Conservation (phyloP, 92 coral and sea anemone genomes). For the Siderastrea siderea region DNA sequence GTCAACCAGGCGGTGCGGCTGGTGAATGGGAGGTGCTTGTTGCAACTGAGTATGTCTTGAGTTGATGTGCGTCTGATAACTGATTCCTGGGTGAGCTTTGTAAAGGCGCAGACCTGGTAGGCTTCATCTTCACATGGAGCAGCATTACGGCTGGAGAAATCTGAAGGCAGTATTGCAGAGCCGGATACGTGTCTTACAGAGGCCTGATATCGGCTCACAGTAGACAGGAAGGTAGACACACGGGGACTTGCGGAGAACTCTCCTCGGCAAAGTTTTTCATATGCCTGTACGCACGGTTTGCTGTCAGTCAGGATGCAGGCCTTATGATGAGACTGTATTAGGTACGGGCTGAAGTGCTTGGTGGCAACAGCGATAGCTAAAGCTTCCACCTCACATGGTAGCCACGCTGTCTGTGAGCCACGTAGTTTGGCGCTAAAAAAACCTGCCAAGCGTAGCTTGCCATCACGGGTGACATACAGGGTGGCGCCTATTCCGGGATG, state of each 20-base stretch:
- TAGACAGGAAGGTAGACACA: constrained; percentile 59
- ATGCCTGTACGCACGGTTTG: constrained; percentile 52
- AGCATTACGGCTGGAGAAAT: constrained; percentile 65
- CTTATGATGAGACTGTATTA: constrained; percentile 45
- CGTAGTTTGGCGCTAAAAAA: constrained; percentile 65
- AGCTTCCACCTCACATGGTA: constrained; percentile 64
- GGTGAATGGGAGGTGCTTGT: constrained; percentile 29
- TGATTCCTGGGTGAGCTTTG: constrained; percentile 10
- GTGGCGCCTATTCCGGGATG: no score
- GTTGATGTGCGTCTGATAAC: constrained; percentile 25
- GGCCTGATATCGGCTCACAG: constrained; percentile 61
- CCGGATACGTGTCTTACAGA: constrained; percentile 59
- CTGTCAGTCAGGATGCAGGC: constrained; percentile 54
- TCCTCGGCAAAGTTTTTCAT: constrained; percentile 53
- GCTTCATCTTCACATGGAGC: constrained; percentile 15
- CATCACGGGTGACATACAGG: constrained; percentile 55
- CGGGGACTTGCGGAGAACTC: constrained; percentile 71
- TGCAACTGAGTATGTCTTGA: constrained; percentile 15
- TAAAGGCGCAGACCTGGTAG: constrained; percentile 17
- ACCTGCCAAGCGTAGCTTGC: constrained; percentile 43
- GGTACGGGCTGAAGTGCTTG: constrained; percentile 50
- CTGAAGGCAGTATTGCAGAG: constrained; percentile 57
- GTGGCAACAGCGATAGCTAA: constrained; percentile 50
- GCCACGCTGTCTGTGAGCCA: constrained; percentile 40
- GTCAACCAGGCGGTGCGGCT: constrained; percentile 35